Percentiles rank a stretch among this genome's conserved stretches.
Conservation (phyloP, 2,113 vertebrate genomes). For the Bambusicola thoracicus region DNA sequence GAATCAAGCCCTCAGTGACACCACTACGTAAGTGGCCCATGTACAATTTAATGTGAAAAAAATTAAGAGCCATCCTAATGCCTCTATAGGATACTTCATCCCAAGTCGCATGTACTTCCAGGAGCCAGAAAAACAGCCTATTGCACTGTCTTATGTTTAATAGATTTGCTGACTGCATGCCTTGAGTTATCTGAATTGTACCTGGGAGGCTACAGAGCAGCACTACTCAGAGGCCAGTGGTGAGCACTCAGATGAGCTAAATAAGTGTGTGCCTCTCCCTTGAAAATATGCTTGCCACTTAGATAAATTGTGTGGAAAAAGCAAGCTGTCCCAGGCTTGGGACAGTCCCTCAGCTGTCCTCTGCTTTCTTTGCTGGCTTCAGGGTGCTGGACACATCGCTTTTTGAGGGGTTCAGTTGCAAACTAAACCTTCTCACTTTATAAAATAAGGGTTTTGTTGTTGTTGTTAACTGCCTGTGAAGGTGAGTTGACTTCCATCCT, state of each 20-base stretch:
- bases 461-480: neutral
- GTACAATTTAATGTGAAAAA: neutral
- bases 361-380: neutral
- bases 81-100: neutral
- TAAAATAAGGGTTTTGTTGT: neutral
- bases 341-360: neutral
- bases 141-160: neutral
- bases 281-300: neutral
- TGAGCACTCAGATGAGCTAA: neutral
- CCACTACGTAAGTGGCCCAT: neutral
- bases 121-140: neutral
- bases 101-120: neutral
- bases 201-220: neutral
- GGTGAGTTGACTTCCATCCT: neutral
- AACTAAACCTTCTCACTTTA: neutral
- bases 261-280: neutral
- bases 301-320: neutral
- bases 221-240: fast-evolving
- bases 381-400: neutral
- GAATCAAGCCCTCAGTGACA: neutral
- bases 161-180: neutral
- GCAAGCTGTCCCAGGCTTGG: neutral
- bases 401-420: neutral
- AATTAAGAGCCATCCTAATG: neutral
- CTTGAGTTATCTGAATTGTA: neutral